Evolutionary conservation across 2,888 invertebrate species (phyloP), one percentile per base, ranked within the genome.

Genomic region (Xanthostigma xanthostigma): DNA sequence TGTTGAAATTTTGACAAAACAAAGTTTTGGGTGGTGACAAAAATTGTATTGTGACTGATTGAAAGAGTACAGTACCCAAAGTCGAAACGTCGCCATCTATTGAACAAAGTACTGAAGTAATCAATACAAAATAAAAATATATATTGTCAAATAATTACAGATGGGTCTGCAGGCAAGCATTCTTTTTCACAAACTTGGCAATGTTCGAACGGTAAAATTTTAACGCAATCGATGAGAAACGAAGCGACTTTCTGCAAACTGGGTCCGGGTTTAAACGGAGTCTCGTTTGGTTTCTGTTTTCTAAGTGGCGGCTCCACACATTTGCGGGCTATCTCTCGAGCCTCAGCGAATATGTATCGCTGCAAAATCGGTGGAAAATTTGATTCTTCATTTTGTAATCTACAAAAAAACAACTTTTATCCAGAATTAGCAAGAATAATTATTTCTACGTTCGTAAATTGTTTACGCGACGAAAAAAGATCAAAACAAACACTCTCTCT

Each of bases 261-360:
- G 0, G 80, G 79, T 37, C 67, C 68, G 0, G 78, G 75, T 50
- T 70, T 65, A 62, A 84, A 85, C 12, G 70, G 67, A 2, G 74
- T 71, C 50, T 71, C 70, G 53, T 71, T 71, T 36, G 61, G 58
- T 50, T 71, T 72, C 48, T 61, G 69, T 48, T 71, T 71, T 51
- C 72, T 76, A 8, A 81, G 54, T 1, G 84, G 81, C 5, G 82
- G 75, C 58, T 84, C 79, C 1, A 81, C 77, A 64, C 83, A 82
- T 59, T 71, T 72, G 40, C 84, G 70, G 1, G 78, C 78, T 50
- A 81, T 75, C 66, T 85, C 84, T 44, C 71, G 72, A 1, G 78
- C 75, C 62, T 85, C 83, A 0, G 74, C 79, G 50, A 74, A 62
- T 53, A 84, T 72, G 60, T 76, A 79, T 1, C 74, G 65, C 53